phyloP scores from a whole-genome alignment of 1,140 invertebrate species.

The Ceratitis capitata region DNA sequence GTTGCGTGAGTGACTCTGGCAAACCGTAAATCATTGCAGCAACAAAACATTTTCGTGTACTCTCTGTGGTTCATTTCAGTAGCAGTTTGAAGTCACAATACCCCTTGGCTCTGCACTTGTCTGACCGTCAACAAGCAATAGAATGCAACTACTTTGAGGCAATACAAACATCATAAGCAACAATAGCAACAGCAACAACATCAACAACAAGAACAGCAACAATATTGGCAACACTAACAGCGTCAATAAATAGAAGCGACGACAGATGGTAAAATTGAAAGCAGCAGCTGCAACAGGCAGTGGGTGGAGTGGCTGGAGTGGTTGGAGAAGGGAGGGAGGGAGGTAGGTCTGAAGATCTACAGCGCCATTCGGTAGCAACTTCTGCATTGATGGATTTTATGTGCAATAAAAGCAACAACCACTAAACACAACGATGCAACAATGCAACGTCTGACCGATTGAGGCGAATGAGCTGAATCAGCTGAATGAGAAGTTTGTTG shows the following conservation, averaged over 20 bases:
- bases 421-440: not conserved
- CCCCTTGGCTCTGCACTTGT: not conserved
- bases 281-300: not conserved
- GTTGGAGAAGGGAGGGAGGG: not conserved
- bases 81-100: not conserved
- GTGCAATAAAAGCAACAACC: not conserved
- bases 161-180: too few relatives aligned
- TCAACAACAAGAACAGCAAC: not conserved
- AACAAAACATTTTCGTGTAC: not conserved
- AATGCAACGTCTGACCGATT: not conserved
- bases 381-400: constrained; percentile 22
- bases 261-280: constrained; percentile 9
- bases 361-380: not conserved
- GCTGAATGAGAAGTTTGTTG: not conserved
- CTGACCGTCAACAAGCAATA: not conserved
- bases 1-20: not conserved
- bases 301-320: too few relatives aligned
- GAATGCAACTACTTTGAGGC: not conserved
- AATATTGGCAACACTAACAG: not conserved
- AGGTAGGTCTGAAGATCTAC: not conserved
- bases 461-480: not conserved
- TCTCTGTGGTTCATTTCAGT: not conserved
- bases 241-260: not conserved
- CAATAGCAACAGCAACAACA: not conserved
- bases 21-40: not conserved